Evolutionary conservation across 2,113 vertebrate species (phyloP).

Genomic region (Lutjanus erythropterus): DNA sequence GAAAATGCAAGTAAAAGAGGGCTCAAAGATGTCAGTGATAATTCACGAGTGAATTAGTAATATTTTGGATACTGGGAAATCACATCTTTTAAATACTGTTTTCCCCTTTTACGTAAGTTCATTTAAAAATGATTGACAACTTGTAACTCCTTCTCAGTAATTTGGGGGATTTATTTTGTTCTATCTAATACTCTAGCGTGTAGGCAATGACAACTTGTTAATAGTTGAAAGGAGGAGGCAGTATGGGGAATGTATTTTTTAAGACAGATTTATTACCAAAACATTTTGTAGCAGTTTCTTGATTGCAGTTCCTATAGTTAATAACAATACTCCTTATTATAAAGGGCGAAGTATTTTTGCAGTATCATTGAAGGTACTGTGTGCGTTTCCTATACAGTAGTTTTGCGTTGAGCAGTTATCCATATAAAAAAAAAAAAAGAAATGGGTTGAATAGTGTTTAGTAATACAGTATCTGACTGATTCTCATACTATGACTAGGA

Average conservation of each 20-base stretch:
- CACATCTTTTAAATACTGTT: constrained; percentile 26
- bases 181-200: constrained; percentile 7
- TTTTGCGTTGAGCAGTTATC: constrained; percentile 20
- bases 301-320: constrained; percentile 55
- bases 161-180: constrained; percentile 27
- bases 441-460: constrained; percentile 35
- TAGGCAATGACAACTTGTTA: background rate
- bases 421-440: constrained; percentile 16
- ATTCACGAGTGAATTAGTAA: constrained; percentile 17
- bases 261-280: constrained; percentile 59
- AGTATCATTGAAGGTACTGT: constrained; percentile 33
- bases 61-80: constrained; percentile 38
- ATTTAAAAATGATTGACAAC: constrained; percentile 22
- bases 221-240: constrained; percentile 14
- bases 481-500: background rate
- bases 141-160: constrained; percentile 26
- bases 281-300: constrained; percentile 56
- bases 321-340: constrained; percentile 50
- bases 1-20: constrained; percentile 24
- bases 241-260: constrained; percentile 62
- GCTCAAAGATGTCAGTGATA: constrained; percentile 39
- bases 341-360: constrained; percentile 51
- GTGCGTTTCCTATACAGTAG: constrained; percentile 36
- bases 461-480: constrained; percentile 3
- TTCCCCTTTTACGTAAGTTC: constrained; percentile 1